A percentile compares a stretch with the other conserved stretches of the same genome.
These are phyloP conservation scores for Empis stercorea DNA, from an alignment of 2,888 invertebrate genomes.

Conservation along the genomic window DNA sequence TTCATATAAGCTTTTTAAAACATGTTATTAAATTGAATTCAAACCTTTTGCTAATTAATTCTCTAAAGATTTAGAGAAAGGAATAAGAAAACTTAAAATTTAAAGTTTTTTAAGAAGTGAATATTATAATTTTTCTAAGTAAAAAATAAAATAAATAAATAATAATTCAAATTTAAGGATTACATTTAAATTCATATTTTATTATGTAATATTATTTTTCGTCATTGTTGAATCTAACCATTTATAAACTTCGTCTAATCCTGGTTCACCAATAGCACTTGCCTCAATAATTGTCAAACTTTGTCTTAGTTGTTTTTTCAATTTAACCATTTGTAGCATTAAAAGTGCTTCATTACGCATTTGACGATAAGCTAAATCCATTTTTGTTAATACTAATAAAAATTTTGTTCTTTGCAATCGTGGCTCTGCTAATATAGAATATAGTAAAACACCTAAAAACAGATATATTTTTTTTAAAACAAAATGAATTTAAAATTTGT, in stretches of 20 bases:
- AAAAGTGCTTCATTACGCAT: slow-evolving; percentile 76
- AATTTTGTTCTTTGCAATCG: slow-evolving; percentile 52
- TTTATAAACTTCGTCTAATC: slow-evolving; percentile 50
- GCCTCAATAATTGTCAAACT: slow-evolving; percentile 58
- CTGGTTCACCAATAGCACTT: slow-evolving; percentile 58
- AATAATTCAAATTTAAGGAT: too few species aligned
- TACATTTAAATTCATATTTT: too few species aligned
- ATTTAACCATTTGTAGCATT: slow-evolving; percentile 61
- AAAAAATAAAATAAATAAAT: too few species aligned
- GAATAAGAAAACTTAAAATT: too few species aligned
- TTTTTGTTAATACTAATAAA: slow-evolving; percentile 62
- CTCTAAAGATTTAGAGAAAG: too few species aligned
- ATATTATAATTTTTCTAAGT: too few species aligned
- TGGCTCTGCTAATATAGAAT: slow-evolving; percentile 64
- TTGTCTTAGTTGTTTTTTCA: slow-evolving; percentile 55
- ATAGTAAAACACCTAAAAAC: slow-evolving; percentile 63
- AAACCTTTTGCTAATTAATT: too few species aligned
- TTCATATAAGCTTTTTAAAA: too few species aligned
- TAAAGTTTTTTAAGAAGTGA: too few species aligned
- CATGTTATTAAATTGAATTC: too few species aligned
- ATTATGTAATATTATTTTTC: too few species aligned
- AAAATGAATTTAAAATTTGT: not conserved
- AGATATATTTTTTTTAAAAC: too few species aligned
- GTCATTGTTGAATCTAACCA: slow-evolving; percentile 39
- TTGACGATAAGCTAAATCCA: slow-evolving; percentile 75